phyloP scores from a whole-genome alignment of 1,140 invertebrate genomes.

The Calliphora vicina region DNA sequence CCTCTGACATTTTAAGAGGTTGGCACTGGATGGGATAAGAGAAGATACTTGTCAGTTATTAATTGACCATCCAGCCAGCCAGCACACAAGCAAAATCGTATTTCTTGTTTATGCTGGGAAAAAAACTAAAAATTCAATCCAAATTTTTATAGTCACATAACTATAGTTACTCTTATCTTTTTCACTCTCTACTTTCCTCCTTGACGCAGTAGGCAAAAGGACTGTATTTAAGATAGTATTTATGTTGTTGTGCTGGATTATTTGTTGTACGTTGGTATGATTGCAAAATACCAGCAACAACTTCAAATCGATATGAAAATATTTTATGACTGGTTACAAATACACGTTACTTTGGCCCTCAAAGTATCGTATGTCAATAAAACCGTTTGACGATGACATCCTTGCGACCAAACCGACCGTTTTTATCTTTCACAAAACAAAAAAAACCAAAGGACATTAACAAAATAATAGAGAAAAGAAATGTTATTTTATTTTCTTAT shows the following conservation, averaged over 20 bases:
- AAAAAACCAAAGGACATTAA: not conserved
- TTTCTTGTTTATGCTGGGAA: not conserved
- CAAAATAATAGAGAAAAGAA: not conserved
- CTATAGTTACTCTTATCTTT: not conserved
- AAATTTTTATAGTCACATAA: not conserved
- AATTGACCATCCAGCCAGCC: not conserved
- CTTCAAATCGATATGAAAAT: not conserved
- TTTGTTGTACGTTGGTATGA: not conserved
- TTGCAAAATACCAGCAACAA: conserved; percentile 14
- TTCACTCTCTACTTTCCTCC: not conserved
- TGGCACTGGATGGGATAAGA: conserved; percentile 18
- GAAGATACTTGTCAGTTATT: conserved; percentile 28
- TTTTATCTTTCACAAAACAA: not conserved
- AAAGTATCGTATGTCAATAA: conserved; percentile 28
- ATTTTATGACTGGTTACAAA: not conserved
- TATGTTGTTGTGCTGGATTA: no score
- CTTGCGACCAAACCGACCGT: not conserved
- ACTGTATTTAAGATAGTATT: not conserved
- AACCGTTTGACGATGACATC: conserved; percentile 21
- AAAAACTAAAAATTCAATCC: conserved; percentile 1
- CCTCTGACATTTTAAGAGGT: conserved; percentile 22
- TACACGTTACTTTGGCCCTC: not conserved
- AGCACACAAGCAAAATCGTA: not conserved
- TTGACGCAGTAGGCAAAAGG: not conserved
- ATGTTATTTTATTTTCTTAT: not conserved